Base-by-base conservation (phyloP, 2,113 vertebrate genomes). In the Rostratula benghalensis region DNA sequence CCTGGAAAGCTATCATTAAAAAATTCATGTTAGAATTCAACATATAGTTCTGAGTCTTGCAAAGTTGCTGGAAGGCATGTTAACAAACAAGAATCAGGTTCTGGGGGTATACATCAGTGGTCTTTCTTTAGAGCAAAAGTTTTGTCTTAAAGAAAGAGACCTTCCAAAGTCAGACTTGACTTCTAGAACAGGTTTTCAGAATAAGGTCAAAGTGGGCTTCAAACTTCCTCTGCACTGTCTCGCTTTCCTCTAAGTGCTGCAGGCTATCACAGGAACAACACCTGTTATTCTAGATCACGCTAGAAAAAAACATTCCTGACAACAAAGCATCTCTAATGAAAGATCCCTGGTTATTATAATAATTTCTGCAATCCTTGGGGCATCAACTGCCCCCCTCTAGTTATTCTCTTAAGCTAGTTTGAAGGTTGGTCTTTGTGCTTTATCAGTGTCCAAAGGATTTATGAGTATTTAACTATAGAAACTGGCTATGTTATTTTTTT, bases 1-100 rank as follows among this genome's bases (percentile, higher is more conserved):
- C 94, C 90, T 96, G 94, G 92, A 92, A 94, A 90, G 39, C 19
- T 96, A 77, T 93, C 92, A 89, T 89, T 87, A 60, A 94, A 89
- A 73, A 91, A 75, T 33, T 24, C 17, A 31, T 54, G 30, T 81
- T 90, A 84, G 16, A 94, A 82, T 81, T 93, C 80, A 94, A 71
- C 48, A 86, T 51, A 41, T 7, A 75, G 31, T 84, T 94, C 85
- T 74, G 37, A 95, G 56, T 64, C 75, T 84, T 92, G 45, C 31
- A 48, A 92, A 91, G 77, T 78, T 92, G 22, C 45, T 91, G 80
- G 43, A 83, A 96, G 63, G 54, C 30, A 83, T 43, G 13, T 61
- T 89, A 63, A 57, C 2, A 35, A 83, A 78, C 35, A 93, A 57
- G 39, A 83, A 70, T 24, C 22, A 13, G 19, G 20, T 86, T 94